Evolutionary conservation across 2,113 vertebrate genomes (phyloP).

Genomic region (Nesoenas mayeri): DNA sequence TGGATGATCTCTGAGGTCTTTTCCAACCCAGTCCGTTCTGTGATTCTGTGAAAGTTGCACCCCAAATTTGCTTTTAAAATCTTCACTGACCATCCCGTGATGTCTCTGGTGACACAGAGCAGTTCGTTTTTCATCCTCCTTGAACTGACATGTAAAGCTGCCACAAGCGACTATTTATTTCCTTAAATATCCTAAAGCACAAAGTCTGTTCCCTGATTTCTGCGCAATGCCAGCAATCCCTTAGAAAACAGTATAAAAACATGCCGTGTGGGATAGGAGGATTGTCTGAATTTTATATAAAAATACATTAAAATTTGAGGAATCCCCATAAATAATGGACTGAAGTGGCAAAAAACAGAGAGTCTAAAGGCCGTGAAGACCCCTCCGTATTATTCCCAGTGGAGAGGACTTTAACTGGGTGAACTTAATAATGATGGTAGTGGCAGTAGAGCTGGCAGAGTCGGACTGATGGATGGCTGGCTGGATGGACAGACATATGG

Average conservation of each 20-base stretch:
- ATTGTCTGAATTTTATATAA: neutral
- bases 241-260: neutral
- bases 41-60: neutral
- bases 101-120: neutral
- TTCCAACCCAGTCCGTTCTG: no score
- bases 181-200: neutral
- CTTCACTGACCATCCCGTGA: neutral
- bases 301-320: neutral
- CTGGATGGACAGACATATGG: neutral
- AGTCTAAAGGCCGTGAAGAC: neutral
- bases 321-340: neutral
- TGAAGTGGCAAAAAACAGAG: neutral
- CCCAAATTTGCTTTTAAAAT: neutral
- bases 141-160: neutral
- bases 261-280: fast-evolving
- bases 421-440: no score
- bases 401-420: neutral
- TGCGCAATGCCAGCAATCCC: neutral
- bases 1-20: no score
- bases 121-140: neutral
- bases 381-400: neutral
- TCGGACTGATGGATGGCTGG: neutral
- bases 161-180: neutral
- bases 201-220: neutral
- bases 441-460: neutral